Evolutionary conservation across 1,140 invertebrate species (phyloP).

Genomic region (Rhopalosiphum maidis): DNA sequence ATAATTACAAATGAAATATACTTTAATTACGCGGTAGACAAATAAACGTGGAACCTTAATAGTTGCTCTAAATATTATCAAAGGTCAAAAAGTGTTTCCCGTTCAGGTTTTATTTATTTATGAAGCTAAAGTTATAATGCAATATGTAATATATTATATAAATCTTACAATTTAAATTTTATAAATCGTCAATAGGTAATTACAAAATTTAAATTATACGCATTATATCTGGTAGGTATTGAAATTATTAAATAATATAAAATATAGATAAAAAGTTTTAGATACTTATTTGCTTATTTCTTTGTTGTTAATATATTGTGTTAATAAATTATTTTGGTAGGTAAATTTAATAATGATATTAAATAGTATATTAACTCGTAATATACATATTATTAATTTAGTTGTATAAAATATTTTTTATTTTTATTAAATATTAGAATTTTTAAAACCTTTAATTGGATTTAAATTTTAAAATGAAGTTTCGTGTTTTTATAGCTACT

Average conservation of each 20-base stretch:
- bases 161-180: background rate
- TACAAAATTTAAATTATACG: background rate
- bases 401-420: too few species aligned
- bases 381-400: too few species aligned
- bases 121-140: background rate
- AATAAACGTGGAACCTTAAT: background rate
- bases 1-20: too few species aligned
- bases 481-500: too few species aligned
- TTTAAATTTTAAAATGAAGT: too few species aligned
- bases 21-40: background rate
- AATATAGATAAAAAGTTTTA: background rate
- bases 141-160: background rate
- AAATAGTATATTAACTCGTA: too few species aligned
- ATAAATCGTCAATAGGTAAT: background rate
- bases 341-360: too few species aligned
- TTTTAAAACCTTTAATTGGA: too few species aligned
- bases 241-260: background rate
- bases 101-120: background rate
- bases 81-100: background rate
- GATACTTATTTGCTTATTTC: too few species aligned
- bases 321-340: too few species aligned
- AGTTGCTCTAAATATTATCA: constrained; percentile 1
- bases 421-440: too few species aligned
- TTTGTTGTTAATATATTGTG: too few species aligned
- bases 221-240: background rate